phyloP scores from a whole-genome alignment of 2,797 vertebrate genomes.

The Manis javanica region DNA sequence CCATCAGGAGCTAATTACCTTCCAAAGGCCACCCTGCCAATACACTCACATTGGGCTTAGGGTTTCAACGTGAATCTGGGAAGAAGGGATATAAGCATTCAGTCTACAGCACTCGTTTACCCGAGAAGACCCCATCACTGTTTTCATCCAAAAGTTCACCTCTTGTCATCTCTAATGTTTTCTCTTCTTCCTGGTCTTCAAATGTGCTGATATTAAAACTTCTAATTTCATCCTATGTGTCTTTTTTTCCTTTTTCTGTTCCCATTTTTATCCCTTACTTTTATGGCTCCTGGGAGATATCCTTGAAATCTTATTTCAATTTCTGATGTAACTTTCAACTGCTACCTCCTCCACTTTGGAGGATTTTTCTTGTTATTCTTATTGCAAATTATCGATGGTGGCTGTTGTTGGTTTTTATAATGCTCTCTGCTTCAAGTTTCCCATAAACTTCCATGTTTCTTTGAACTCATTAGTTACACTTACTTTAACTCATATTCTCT shows the following conservation, averaged over 20 bases:
- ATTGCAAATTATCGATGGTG: not conserved
- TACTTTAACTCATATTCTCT: not conserved
- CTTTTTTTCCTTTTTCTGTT: not conserved
- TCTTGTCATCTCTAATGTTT: not conserved
- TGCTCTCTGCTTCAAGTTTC: not conserved
- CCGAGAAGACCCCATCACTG: not conserved
- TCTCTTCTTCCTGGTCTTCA: not conserved
- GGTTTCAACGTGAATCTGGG: not conserved
- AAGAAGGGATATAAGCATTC: not conserved
- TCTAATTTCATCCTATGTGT: not conserved
- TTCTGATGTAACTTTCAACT: not conserved
- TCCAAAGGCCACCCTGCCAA: too few relatives aligned
- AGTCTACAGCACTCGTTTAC: not conserved
- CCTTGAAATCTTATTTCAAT: not conserved
- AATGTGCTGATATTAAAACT: not conserved
- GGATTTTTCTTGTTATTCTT: not conserved
- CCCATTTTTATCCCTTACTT: not conserved
- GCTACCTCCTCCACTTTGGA: not conserved
- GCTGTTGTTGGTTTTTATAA: not conserved
- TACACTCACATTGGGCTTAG: not conserved
- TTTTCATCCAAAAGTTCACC: not conserved
- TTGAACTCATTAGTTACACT: not conserved
- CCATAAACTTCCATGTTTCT: not conserved
- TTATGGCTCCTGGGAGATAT: not conserved
- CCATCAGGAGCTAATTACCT: not conserved